Percentiles rank a stretch among this genome's conserved stretches.
phyloP scores from a whole-genome alignment of 1,140 invertebrate species.

The Bombus polaris region DNA sequence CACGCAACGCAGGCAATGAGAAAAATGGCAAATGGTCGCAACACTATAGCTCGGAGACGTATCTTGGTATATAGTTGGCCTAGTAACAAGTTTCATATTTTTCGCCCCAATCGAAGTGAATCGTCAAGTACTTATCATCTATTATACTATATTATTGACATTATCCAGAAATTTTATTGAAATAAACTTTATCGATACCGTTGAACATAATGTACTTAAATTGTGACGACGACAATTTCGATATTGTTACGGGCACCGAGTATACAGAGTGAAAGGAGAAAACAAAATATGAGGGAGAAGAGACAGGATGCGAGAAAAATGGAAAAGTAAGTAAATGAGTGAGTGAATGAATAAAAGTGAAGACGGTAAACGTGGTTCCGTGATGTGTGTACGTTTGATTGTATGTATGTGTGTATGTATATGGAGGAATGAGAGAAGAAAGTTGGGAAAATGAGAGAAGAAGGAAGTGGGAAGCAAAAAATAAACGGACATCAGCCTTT shows the following conservation, averaged over 20 bases:
- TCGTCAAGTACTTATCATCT: conserved; percentile 71
- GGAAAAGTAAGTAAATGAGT: background rate
- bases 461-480: background rate
- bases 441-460: background rate
- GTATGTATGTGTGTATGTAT: no score
- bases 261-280: conserved; percentile 35
- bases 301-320: conserved; percentile 37
- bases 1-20: background rate
- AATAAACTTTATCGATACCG: conserved; percentile 81
- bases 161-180: conserved; percentile 82
- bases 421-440: background rate
- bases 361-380: background rate
- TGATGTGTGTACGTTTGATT: background rate
- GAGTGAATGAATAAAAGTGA: background rate
- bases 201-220: conserved; percentile 77
- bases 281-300: background rate
- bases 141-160: conserved; percentile 78
- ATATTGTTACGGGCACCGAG: conserved; percentile 55
- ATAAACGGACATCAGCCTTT: background rate
- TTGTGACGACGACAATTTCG: conserved; percentile 60
- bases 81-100: conserved; percentile 81
- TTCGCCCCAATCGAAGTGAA: conserved; percentile 68
- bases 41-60: conserved; percentile 69
- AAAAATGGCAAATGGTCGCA: conserved; percentile 35
- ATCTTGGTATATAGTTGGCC: conserved; percentile 79